Conservation (phyloP, 2,113 vertebrate genomes). For the Rhabdornis inornatus region DNA sequence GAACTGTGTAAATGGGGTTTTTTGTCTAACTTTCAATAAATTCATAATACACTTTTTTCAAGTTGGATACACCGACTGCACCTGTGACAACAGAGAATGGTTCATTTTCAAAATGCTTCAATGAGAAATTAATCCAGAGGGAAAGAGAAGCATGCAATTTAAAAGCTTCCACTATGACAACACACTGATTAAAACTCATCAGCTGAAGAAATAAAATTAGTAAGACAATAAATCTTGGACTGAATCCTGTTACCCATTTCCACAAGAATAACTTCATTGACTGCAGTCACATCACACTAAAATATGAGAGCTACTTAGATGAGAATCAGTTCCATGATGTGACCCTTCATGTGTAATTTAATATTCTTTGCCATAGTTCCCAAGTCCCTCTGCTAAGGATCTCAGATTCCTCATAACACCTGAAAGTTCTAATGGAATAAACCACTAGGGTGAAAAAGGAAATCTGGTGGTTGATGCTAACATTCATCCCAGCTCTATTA, state of each 20-base stretch:
- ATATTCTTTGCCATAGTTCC: not conserved
- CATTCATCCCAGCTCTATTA: not conserved
- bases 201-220: conserved; percentile 56
- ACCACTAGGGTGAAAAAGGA: not conserved
- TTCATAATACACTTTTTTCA: conserved; percentile 2
- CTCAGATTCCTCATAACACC: not conserved
- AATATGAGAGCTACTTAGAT: not conserved
- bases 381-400: not conserved
- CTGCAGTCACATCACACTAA: not conserved
- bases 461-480: not conserved
- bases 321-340: not conserved
- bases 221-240: conserved; percentile 23
- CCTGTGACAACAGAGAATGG: not conserved
- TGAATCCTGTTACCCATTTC: not conserved
- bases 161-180: conserved; percentile 19
- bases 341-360: not conserved
- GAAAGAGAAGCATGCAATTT: conserved; percentile 26
- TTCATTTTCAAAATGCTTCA: conserved; percentile 24
- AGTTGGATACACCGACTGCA: not conserved
- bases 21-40: conserved; percentile 21
- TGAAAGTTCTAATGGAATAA: not conserved
- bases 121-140: conserved; percentile 26
- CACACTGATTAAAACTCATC: conserved; percentile 37
- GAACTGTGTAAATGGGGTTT: not conserved
- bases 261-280: conserved; percentile 15